Percentiles rank a stretch among this genome's conserved stretches.
These are phyloP conservation scores for Oncorhynchus mykiss DNA, from an alignment of 2,113 vertebrate species.

Conservation along the genomic window DNA sequence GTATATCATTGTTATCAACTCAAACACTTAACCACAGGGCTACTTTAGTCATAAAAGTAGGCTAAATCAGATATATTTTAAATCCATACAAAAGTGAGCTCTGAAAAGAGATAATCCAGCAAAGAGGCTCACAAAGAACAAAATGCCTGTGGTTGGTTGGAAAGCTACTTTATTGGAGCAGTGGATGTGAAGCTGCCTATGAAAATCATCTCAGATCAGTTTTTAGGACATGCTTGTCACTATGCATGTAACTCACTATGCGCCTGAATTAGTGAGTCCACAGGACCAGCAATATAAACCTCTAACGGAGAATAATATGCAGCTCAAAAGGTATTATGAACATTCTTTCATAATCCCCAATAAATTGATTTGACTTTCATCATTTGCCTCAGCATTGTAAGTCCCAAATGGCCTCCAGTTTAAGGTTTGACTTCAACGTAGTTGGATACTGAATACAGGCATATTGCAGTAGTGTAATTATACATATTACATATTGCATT, in stretches of 20 bases:
- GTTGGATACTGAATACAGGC: no score
- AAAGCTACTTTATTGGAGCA: background rate
- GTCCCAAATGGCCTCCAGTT: no score
- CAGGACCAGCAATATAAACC: background rate
- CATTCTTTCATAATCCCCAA: no score
- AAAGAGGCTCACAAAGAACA: no score
- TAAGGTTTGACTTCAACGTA: no score
- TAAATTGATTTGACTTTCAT: no score
- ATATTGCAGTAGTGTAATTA: no score
- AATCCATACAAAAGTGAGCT: background rate
- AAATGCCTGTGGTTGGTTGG: no score
- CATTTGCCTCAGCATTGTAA: no score
- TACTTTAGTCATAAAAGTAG: background rate
- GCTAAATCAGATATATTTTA: background rate
- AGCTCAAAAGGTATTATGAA: background rate
- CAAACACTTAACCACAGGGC: no score
- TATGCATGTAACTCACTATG: background rate
- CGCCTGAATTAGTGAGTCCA: background rate
- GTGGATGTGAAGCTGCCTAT: background rate
- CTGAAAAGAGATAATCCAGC: background rate
- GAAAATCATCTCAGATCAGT: background rate
- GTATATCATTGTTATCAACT: background rate
- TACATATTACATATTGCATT: no score
- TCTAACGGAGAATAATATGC: background rate
- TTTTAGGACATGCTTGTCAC: slow-evolving; percentile 4